A percentile compares a stretch with the other conserved stretches of the same genome.
Conservation (phyloP, 2,888 invertebrate genomes). For the Biston betularia region DNA sequence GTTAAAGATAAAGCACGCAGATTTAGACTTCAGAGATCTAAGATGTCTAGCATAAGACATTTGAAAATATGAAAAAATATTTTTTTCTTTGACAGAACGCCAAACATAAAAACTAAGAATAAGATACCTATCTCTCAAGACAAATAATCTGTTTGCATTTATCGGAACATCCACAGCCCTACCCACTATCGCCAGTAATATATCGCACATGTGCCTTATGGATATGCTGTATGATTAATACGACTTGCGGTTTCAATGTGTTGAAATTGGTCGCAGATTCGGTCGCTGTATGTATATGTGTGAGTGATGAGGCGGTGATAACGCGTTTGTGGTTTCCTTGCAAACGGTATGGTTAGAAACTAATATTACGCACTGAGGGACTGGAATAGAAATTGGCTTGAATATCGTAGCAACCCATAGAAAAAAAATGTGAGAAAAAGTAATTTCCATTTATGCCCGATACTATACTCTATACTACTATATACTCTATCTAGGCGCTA, state of each 20-base stretch:
- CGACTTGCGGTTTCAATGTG: conserved; percentile 60
- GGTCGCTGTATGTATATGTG: conserved; percentile 23
- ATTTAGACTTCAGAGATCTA: too few relatives aligned
- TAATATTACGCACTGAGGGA: conserved; percentile 2
- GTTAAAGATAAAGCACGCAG: too few relatives aligned
- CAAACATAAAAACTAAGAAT: not conserved
- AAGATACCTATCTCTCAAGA: too few relatives aligned
- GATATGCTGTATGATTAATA: conserved; percentile 65
- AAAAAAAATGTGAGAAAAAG: too few relatives aligned
- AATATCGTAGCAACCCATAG: too few relatives aligned
- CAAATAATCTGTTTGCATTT: not conserved
- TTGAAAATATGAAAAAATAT: not conserved
- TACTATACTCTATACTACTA: too few relatives aligned
- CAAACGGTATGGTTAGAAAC: conserved; percentile 12
- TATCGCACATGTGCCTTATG: conserved; percentile 63
- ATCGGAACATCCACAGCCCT: conserved; percentile 19
- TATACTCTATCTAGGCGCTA: too few relatives aligned
- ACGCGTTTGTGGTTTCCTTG: conserved; percentile 31
- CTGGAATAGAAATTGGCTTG: not conserved
- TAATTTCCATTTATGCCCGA: too few relatives aligned
- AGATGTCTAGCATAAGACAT: too few relatives aligned
- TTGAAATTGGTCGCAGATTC: conserved; percentile 56
- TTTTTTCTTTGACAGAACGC: not conserved
- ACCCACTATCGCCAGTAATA: conserved; percentile 63
- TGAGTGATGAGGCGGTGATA: conserved; percentile 31